Evolutionary conservation across 2,888 invertebrate species (phyloP), one percentile per base, ranked within the genome.

Genomic region (Dasysyrphus tricinctus): DNA sequence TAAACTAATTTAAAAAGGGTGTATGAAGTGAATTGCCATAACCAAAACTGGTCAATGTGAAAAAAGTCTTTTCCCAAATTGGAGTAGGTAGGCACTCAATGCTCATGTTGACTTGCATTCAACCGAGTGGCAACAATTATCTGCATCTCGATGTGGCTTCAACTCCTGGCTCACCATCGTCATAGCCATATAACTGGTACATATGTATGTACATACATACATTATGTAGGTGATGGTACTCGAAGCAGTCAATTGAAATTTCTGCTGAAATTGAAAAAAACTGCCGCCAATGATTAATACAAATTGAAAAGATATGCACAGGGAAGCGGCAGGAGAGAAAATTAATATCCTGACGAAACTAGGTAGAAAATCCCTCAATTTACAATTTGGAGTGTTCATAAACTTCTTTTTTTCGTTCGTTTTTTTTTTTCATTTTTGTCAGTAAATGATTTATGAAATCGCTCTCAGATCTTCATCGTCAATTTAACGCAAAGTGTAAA

Each of bases 361-460:
- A n/a, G 24, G n/a, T 61, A 5, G 11, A 47, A 61, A 75, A 61
- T 42, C 12, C 29, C 44, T n/a, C 47, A 54, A 75, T 47, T 69
- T 59, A 11, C 44, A 65, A 61, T 65, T 72, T 32, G 42, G 37
- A 67, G 39, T 54, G 49, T 76, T 44, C n/a, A 44, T 14, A n/a
- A n/a, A n/a, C 5, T 44, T 56, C 8, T 63, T 79, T 54, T 69
- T 77, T 56, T 65, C n/a, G 51, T 56, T 65, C n/a, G 51, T 47
- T 44, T n/a, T 42, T 3, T 39, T n/a, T 37, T 47, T 47, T 47
- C n/a, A 78, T 74, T 69, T 73, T 42, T 54, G 67, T 59, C 82
- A 88, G 80, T 88, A 88, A 88, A 88, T 88, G 88, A 88, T 88
- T 88, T 88, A 88, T 88, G 78, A 88, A 88, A 88, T 88, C 88